Percentiles rank a stretch among this genome's conserved stretches.
Conservation (phyloP, 1,140 invertebrate genomes). For the Drosophila nigromelanica region DNA sequence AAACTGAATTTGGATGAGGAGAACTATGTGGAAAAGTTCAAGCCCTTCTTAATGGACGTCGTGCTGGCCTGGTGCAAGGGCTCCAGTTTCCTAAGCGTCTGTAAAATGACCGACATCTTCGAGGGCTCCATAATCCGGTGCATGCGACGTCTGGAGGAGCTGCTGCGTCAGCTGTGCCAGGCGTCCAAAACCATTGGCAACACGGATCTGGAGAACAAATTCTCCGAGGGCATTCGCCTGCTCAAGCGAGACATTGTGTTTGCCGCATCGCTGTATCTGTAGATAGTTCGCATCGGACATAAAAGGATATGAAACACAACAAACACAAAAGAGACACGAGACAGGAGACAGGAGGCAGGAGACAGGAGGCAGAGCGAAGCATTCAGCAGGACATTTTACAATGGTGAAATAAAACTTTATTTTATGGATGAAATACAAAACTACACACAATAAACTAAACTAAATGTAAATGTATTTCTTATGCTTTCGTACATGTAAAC, state of each 20-base stretch:
- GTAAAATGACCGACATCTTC: slow-evolving; percentile 99
- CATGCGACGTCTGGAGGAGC: slow-evolving; percentile 98
- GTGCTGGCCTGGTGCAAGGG: slow-evolving; percentile 98
- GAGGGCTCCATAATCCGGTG: slow-evolving; percentile 99
- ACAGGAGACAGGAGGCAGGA: not conserved
- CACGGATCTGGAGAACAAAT: slow-evolving; percentile 97
- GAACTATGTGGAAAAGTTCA: slow-evolving; percentile 96
- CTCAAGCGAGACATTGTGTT: slow-evolving; percentile 99
- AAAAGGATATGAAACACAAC: too few species aligned
- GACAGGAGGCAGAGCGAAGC: not conserved
- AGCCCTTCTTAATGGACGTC: slow-evolving; percentile 98
- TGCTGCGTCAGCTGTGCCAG: slow-evolving; percentile 96
- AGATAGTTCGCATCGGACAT: slow-evolving; percentile 65
- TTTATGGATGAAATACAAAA: not conserved
- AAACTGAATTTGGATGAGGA: slow-evolving; percentile 96
- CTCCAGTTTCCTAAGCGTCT: slow-evolving; percentile 95
- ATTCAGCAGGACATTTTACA: slow-evolving; percentile 32
- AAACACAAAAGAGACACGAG: not conserved
- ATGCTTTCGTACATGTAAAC: slow-evolving; percentile 67
- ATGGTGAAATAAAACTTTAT: slow-evolving; percentile 12
- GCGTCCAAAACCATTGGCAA: slow-evolving; percentile 99
- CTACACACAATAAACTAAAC: slow-evolving; percentile 6
- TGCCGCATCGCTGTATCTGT: slow-evolving; percentile 98
- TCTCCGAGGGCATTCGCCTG: slow-evolving; percentile 95
- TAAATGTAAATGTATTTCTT: slow-evolving; percentile 37